Percentiles rank a stretch among this genome's conserved stretches.
Evolutionary conservation across 2,797 vertebrate species (phyloP).

Genomic region (Platalea minor): DNA sequence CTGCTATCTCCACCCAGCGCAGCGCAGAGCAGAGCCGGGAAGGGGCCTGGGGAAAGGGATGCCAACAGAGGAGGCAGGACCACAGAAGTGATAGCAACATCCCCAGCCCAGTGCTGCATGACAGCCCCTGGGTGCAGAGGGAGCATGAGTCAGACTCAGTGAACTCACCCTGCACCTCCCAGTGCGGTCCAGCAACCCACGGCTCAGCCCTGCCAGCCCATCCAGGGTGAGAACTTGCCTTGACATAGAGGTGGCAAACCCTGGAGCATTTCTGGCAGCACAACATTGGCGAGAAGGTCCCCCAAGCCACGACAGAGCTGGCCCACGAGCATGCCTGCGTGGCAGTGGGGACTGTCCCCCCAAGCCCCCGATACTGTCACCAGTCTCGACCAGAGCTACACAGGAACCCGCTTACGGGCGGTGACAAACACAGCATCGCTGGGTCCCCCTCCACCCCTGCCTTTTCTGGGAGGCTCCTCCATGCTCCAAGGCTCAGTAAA

Average conservation of each 20-base stretch:
- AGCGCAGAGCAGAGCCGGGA: neutral
- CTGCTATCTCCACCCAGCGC: neutral
- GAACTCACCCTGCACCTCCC: neutral
- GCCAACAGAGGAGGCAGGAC: neutral
- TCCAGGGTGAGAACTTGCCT: accelerated
- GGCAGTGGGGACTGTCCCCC: neutral
- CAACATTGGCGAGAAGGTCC: accelerated
- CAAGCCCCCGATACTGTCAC: neutral
- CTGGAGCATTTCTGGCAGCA: neutral
- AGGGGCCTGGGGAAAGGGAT: neutral
- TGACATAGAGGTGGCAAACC: neutral
- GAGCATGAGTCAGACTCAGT: accelerated
- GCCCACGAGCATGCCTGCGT: accelerated
- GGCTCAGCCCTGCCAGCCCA: neutral
- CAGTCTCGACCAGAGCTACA: neutral
- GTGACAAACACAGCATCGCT: neutral
- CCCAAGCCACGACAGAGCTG: neutral
- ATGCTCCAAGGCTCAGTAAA: neutral
- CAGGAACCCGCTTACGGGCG: neutral
- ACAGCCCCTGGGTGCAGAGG: neutral
- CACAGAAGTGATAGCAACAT: neutral
- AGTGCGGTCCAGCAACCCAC: neutral
- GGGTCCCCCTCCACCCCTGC: neutral
- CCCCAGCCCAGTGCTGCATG: neutral
- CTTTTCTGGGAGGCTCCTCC: neutral